Conservation (phyloP, 2,113 vertebrate genomes). For the Poeciliopsis turrubarensis region DNA sequence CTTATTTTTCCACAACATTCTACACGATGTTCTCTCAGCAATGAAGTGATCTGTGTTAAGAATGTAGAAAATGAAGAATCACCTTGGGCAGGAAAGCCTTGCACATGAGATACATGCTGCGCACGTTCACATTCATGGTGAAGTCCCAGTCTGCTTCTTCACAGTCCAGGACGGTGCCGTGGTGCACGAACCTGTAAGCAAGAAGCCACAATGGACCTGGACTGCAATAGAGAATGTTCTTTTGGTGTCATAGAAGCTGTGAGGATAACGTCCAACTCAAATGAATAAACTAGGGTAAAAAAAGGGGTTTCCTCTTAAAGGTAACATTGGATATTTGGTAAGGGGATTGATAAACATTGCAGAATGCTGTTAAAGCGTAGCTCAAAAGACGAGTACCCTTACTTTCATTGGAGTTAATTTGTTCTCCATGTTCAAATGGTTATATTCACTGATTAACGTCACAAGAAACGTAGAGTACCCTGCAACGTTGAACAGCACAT, state of each 20-base stretch:
- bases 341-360: slow-evolving; percentile 32
- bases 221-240: not conserved
- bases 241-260: not conserved
- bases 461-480: slow-evolving; percentile 80
- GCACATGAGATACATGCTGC: slow-evolving; percentile 96
- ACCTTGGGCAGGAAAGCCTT: slow-evolving; percentile 93
- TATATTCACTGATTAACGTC: not conserved
- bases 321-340: slow-evolving; percentile 34
- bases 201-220: not conserved
- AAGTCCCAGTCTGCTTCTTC: slow-evolving; percentile 94
- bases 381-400: slow-evolving; percentile 11
- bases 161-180: slow-evolving; percentile 91
- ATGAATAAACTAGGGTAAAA: not conserved
- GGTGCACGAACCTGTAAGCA: slow-evolving; percentile 88
- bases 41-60: slow-evolving; percentile 21
- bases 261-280: not conserved
- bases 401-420: not conserved
- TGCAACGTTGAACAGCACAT: slow-evolving; percentile 93
- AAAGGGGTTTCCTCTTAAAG: not conserved
- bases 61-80: slow-evolving; percentile 46
- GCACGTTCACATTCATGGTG: slow-evolving; percentile 91
- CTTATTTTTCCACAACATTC: slow-evolving; percentile 19
- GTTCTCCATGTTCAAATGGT: not conserved
- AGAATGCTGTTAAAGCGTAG: slow-evolving; percentile 43
- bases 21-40: not conserved